A percentile compares a stretch with the other conserved stretches of the same genome.
phyloP scores from a whole-genome alignment of 2,888 invertebrate genomes.

The Drosophila stalkeri region DNA sequence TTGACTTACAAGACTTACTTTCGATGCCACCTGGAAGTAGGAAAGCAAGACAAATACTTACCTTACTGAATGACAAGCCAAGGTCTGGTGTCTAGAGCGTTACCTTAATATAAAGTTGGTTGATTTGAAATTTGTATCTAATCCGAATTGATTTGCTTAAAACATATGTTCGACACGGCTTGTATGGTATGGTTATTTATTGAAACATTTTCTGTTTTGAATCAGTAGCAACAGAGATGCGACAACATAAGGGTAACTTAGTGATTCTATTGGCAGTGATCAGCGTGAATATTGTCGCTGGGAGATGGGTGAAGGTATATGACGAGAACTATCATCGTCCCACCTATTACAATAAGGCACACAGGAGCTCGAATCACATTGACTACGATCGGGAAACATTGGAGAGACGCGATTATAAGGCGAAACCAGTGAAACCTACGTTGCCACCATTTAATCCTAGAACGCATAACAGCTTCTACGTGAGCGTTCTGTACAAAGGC shows the following conservation, averaged over 20 bases:
- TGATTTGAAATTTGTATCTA: neutral
- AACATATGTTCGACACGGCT: neutral
- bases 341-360: conserved; percentile 45
- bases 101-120: neutral
- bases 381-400: conserved; percentile 38
- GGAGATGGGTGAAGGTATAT: conserved; percentile 39
- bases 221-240: conserved; percentile 29
- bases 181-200: neutral
- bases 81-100: neutral
- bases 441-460: conserved; percentile 18
- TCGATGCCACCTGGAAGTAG: too few relatives aligned
- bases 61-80: too few relatives aligned
- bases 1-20: too few relatives aligned
- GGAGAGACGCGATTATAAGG: neutral
- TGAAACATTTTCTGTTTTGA: neutral
- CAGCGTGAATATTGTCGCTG: neutral
- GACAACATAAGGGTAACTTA: neutral
- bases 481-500: conserved; percentile 35
- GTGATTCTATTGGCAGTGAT: conserved; percentile 15
- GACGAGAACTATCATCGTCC: conserved; percentile 53
- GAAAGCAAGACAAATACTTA: too few relatives aligned
- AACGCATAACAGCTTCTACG: conserved; percentile 40
- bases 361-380: conserved; percentile 28
- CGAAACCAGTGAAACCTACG: rapidly evolving
- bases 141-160: conserved; percentile 7